Evolutionary conservation across 2,888 invertebrate genomes (phyloP).

Genomic region (Desoria tigrina): DNA sequence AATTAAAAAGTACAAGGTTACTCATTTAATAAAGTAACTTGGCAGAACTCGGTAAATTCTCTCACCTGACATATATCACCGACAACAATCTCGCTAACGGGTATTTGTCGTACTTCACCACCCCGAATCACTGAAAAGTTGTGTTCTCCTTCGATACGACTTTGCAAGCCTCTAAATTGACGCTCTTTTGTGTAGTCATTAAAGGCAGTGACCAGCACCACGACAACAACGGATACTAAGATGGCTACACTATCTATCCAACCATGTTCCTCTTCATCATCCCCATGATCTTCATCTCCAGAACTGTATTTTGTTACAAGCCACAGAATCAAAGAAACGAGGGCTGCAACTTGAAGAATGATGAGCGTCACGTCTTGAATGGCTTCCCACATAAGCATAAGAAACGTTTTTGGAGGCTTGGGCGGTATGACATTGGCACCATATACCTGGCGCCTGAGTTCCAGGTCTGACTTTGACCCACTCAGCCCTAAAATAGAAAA

Average conservation of each 20-base stretch:
- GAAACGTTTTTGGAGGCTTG: constrained; percentile 97
- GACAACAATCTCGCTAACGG: constrained; percentile 94
- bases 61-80: constrained; percentile 97
- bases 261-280: constrained; percentile 84
- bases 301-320: constrained; percentile 58
- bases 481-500: no score
- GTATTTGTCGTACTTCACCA: constrained; percentile 86
- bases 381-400: constrained; percentile 97
- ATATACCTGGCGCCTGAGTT: constrained; percentile 90
- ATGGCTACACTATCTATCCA: constrained; percentile 99
- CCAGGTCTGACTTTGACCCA: no score
- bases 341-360: constrained; percentile 95
- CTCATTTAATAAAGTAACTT: no score
- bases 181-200: constrained; percentile 99
- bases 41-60: no score
- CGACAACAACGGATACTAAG: constrained; percentile 96
- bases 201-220: constrained; percentile 98
- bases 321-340: constrained; percentile 95
- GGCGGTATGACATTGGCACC: constrained; percentile 98
- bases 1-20: no score
- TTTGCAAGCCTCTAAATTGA: constrained; percentile 97
- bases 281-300: constrained; percentile 55
- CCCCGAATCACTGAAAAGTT: constrained; percentile 94
- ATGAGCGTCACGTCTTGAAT: constrained; percentile 98
- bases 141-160: constrained; percentile 97